Base-by-base conservation (phyloP, 2,888 invertebrate species). In the Caradrina kadenii region DNA sequence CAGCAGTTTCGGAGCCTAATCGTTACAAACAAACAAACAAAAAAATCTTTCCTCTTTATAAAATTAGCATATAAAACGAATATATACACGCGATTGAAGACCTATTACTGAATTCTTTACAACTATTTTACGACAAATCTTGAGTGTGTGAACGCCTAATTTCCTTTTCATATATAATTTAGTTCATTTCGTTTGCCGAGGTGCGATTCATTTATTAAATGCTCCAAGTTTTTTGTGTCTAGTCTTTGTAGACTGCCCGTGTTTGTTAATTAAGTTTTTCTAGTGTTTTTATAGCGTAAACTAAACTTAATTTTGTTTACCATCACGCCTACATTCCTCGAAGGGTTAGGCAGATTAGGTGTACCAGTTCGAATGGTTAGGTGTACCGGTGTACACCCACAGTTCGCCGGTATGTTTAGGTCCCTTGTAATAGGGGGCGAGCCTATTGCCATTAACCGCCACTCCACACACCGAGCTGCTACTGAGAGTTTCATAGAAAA, bases 91-190 rank as follows among this genome's bases (percentile, higher is more conserved):
- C 54, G 62, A 68, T 72, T 62, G 76, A 52, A 58, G 53, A 77
- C 35, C 7, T 8, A 35, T 21, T 45, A 56, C 54, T 82, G 63
- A 66, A 69, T 71, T 69, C 59, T 74, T 72, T 31, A 82, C 58
- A 71, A 76, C 69, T 2, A 63, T 74, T 80, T 77, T 73, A 74
- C 69, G 69, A 73, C 65, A 73, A 78, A 78, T 76, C 81, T 69
- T 10, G 53, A 64, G 73, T 78, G 69, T 80, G 83, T 26, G 59
- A 61, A 26, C 6, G 54, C 79, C 73, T 80, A 69, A 80, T 76
- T 80, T 73, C 19, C 42, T 49, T 70, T 64, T 62, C 66, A 71
- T 75, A 71, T 56, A 71, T 73, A 78, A 75, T 73, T 77, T 71
- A 79, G 56, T 65, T 76, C 52, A 67, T 81, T 76, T 77, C 59